Evolutionary conservation across 2,888 invertebrate species (phyloP).

Genomic region (Leucoma salicis): DNA sequence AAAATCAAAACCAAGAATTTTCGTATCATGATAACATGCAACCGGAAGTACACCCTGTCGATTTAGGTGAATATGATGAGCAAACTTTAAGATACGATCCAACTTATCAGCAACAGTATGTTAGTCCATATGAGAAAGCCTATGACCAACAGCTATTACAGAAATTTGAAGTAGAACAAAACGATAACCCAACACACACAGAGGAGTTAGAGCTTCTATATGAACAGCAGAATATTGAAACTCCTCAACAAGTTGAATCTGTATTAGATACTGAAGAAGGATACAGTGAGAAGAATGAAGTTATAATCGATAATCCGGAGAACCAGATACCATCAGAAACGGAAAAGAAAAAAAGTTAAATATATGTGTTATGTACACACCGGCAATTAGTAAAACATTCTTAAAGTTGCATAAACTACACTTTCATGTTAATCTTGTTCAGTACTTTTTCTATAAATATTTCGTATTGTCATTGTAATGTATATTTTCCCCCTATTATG

Average conservation of each 20-base stretch:
- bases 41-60: conserved; percentile 36
- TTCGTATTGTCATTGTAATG: too few relatives aligned
- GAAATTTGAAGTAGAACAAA: conserved; percentile 8
- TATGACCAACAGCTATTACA: conserved; percentile 27
- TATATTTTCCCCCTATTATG: too few relatives aligned
- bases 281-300: conserved; percentile 20
- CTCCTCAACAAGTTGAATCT: conserved; percentile 39
- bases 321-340: not conserved
- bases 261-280: conserved; percentile 49
- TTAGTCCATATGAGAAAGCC: conserved; percentile 24
- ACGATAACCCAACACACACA: conserved; percentile 7
- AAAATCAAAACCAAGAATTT: conserved; percentile 43
- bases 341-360: too few relatives aligned
- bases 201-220: conserved; percentile 11
- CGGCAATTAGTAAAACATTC: too few relatives aligned
- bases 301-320: conserved; percentile 9
- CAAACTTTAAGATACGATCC: conserved; percentile 56
- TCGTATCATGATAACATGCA: conserved; percentile 43
- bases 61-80: conserved; percentile 56
- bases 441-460: too few relatives aligned
- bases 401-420: too few relatives aligned
- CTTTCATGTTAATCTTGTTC: too few relatives aligned
- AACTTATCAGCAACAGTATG: conserved; percentile 60
- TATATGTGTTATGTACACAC: conserved; percentile 1
- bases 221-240: conserved; percentile 22